Evolutionary conservation across 1,140 invertebrate species (phyloP), one percentile per base, ranked within the genome.

Genomic region (Phthorimaea operculella): DNA sequence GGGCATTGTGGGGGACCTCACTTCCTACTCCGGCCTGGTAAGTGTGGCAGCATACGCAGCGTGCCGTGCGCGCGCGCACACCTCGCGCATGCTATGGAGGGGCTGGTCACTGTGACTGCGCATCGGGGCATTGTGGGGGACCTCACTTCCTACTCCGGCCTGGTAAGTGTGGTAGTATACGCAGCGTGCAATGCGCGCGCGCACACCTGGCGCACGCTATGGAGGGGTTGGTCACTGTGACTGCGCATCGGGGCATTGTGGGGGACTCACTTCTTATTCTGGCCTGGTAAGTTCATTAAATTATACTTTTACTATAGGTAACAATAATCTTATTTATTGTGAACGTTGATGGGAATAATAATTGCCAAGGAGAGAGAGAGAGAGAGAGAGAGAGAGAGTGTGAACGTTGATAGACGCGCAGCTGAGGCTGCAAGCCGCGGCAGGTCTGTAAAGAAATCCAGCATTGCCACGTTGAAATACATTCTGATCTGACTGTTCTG

Each of bases 231-330:
- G 91, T 96, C 57, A 89, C 93, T 16, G 91, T 96, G 4, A 90
- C 92, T 55, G 91, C 92, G 59, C 90, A 94, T 74, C 91, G 91
- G 68, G 88, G 88, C 16, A 85, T 3, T n/a, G n/a, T n/a, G n/a
- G n/a, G n/a, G n/a, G n/a, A n/a, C n/a, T n/a, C n/a, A n/a, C n/a
- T n/a, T 91, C 92, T 12, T 88, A 88, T 57, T 92, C 93, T 21
- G 93, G 93, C 59, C 75, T 94, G 87, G 94, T 96, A 81, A 90
- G 89, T 85, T n/a, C n/a, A n/a, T 48, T n/a, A n/a, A n/a, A n/a
- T n/a, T n/a, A n/a, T n/a, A n/a, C n/a, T n/a, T n/a, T n/a, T n/a
- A n/a, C n/a, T n/a, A n/a, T n/a, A n/a, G n/a, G n/a, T n/a, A n/a
- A n/a, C n/a, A n/a, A n/a, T n/a, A n/a, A n/a, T n/a, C n/a, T n/a